Conservation (phyloP, 2,113 vertebrate species). For the Engystomops pustulosus region DNA sequence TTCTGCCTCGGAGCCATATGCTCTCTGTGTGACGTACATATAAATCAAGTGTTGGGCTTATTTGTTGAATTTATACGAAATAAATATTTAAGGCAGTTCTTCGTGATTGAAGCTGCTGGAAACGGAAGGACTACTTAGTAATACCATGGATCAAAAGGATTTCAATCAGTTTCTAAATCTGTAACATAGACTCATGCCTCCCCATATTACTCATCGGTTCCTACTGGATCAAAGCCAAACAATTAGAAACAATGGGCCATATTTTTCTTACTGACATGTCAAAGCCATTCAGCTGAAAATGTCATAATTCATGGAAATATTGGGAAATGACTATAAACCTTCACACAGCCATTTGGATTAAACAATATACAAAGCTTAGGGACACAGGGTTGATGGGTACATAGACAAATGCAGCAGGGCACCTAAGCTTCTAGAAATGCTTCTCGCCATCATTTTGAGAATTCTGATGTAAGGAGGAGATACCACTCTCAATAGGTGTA, state of each 20-base stretch:
- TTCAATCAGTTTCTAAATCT: conserved; percentile 36
- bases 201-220: conserved; percentile 24
- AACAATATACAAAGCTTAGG: too few species aligned
- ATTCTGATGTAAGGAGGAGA: too few species aligned
- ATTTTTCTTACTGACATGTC: conserved; percentile 16
- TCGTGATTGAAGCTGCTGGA: conserved; percentile 45
- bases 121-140: conserved; percentile 38
- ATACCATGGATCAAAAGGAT: conserved; percentile 53
- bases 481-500: too few species aligned
- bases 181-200: conserved; percentile 8
- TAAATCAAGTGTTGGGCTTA: conserved; percentile 55
- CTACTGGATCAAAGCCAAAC: not conserved
- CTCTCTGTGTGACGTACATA: conserved; percentile 56
- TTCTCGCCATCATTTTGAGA: too few species aligned
- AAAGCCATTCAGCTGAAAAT: not conserved
- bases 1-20: conserved; percentile 58
- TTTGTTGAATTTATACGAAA: conserved; percentile 54
- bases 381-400: too few species aligned
- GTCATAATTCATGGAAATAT: not conserved
- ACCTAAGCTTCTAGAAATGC: too few species aligned
- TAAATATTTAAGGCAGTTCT: conserved; percentile 53
- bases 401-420: too few species aligned
- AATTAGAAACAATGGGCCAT: conserved; percentile 14
- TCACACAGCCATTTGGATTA: too few species aligned
- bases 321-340: not conserved